Percentiles rank a stretch among this genome's conserved stretches.
Evolutionary conservation across 2,797 vertebrate species (phyloP).

Genomic region (Rhinoraja longicauda): DNA sequence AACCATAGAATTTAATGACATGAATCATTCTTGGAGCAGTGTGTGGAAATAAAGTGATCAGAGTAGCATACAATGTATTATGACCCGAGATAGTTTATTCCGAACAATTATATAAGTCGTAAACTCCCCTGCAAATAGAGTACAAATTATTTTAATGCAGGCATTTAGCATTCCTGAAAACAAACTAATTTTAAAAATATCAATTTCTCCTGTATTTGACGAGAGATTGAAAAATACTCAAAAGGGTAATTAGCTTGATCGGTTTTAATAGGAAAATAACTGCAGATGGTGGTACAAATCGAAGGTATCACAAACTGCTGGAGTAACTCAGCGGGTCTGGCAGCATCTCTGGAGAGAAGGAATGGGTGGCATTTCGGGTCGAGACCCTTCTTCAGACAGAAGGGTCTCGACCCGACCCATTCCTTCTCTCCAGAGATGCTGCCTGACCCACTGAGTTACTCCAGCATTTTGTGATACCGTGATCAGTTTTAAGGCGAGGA

Average conservation of each 20-base stretch:
- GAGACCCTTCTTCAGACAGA: too few relatives aligned
- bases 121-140: conserved; percentile 3
- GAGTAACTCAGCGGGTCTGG: too few relatives aligned
- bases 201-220: not conserved
- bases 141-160: not conserved
- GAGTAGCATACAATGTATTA: not conserved
- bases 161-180: not conserved
- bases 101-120: not conserved
- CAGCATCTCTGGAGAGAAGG: too few relatives aligned
- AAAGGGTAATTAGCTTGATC: not conserved
- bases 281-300: too few relatives aligned
- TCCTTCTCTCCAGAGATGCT: too few relatives aligned
- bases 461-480: too few relatives aligned
- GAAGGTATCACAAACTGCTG: too few relatives aligned
- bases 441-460: too few relatives aligned
- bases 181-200: not conserved
- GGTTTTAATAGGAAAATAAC: too few relatives aligned
- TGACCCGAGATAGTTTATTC: not conserved
- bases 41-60: not conserved
- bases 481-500: not conserved
- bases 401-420: too few relatives aligned
- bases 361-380: too few relatives aligned
- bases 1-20: not conserved
- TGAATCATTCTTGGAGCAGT: not conserved
- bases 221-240: not conserved